These are phyloP conservation scores for Sminthurinus aureus DNA, from an alignment of 2,888 invertebrate genomes.

Conservation along the genomic window DNA sequence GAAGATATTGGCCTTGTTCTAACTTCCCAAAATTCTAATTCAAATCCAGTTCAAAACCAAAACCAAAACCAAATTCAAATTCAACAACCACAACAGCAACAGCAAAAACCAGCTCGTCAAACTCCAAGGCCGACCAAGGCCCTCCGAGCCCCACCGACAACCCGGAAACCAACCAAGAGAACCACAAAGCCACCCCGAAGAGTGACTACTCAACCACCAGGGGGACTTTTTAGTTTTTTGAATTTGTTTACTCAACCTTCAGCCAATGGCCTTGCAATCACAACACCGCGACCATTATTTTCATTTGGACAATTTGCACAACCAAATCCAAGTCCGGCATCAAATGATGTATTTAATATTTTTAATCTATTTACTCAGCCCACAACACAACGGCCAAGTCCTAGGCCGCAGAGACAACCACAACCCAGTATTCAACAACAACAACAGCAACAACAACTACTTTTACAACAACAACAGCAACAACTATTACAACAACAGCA, in stretches of 20 bases:
- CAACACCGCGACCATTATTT: neutral
- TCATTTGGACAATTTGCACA: too few species aligned
- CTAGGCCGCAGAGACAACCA: neutral
- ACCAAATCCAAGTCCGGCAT: neutral
- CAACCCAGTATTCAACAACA: neutral
- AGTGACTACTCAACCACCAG: neutral
- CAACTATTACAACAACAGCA: too few species aligned
- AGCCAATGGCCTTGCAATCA: neutral
- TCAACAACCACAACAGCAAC: slow-evolving; percentile 16
- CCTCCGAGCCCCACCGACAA: neutral
- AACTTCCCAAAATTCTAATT: neutral
- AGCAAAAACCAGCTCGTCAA: neutral
- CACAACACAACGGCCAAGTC: neutral
- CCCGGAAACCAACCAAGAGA: neutral
- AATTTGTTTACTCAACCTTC: slow-evolving; percentile 26
- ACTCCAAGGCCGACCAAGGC: neutral
- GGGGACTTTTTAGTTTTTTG: slow-evolving; percentile 20
- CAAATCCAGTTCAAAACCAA: neutral
- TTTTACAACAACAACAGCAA: neutral
- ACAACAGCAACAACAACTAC: neutral
- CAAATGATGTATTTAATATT: slow-evolving; percentile 24
- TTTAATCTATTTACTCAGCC: slow-evolving; percentile 22
- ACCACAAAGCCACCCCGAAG: neutral
- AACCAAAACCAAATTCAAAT: slow-evolving; percentile 1
- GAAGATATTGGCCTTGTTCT: neutral